Evolutionary conservation across 2,113 vertebrate species (phyloP).

Genomic region (Apaloderma vittatum): DNA sequence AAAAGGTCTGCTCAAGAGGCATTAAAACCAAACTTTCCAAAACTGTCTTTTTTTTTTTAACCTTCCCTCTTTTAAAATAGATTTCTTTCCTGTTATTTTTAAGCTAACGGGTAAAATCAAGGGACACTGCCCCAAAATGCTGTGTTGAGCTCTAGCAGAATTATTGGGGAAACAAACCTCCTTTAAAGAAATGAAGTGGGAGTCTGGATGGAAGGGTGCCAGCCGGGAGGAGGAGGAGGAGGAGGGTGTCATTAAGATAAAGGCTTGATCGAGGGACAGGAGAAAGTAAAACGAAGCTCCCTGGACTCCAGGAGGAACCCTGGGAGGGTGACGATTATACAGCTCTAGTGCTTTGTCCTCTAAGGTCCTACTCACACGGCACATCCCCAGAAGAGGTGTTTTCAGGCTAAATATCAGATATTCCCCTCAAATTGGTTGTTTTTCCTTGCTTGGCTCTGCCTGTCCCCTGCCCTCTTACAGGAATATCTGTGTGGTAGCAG

Average conservation of each 20-base stretch:
- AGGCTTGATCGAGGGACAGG: background rate
- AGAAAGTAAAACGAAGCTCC: background rate
- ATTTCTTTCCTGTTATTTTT: slow-evolving; percentile 62
- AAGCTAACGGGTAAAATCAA: slow-evolving; percentile 17
- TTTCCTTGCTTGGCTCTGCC: background rate
- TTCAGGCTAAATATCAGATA: background rate
- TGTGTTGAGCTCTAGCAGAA: background rate
- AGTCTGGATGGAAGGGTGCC: background rate
- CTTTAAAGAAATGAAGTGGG: background rate
- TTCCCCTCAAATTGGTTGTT: background rate
- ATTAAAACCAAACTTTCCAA: slow-evolving; percentile 49
- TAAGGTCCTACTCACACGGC: background rate
- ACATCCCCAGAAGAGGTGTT: background rate
- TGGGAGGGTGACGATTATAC: background rate
- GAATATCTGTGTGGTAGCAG: background rate
- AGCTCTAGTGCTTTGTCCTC: background rate
- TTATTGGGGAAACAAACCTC: background rate
- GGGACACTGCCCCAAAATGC: background rate
- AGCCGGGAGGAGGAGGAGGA: background rate
- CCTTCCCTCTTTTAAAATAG: background rate
- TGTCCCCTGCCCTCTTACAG: background rate
- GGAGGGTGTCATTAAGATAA: background rate
- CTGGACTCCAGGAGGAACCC: background rate
- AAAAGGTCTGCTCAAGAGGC: slow-evolving; percentile 56
- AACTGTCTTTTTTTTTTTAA: background rate